phyloP scores from a whole-genome alignment of 2,888 invertebrate species.

The Tipula vernalis region DNA sequence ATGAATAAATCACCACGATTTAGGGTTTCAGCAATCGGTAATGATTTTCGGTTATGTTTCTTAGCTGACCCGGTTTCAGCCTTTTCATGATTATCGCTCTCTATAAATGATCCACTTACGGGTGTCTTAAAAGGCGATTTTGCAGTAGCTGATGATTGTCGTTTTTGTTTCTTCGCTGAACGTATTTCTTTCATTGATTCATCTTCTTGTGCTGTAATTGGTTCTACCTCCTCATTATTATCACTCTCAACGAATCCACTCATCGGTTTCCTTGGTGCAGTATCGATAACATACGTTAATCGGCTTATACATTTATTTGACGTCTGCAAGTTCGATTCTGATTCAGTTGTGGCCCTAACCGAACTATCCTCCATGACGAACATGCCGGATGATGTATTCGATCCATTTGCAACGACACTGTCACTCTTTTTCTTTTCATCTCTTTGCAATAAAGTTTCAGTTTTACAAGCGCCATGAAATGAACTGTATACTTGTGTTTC shows the following conservation, averaged over 20 bases:
- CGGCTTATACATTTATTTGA: not conserved
- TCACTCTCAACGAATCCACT: not conserved
- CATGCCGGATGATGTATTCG: not conserved
- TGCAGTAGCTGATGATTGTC: not conserved
- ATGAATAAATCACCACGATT: too few relatives aligned
- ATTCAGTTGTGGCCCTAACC: not conserved
- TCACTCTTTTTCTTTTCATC: not conserved
- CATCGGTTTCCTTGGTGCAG: not conserved
- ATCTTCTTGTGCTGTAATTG: not conserved
- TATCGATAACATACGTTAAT: not conserved
- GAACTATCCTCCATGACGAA: not conserved
- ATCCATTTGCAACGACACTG: not conserved
- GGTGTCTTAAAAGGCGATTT: not conserved
- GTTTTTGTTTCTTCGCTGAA: not conserved
- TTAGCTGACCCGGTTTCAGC: too few relatives aligned
- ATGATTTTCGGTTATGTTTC: too few relatives aligned
- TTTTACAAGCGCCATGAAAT: not conserved
- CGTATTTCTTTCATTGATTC: not conserved
- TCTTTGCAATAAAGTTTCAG: not conserved
- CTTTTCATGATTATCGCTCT: not conserved
- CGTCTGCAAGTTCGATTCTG: not conserved
- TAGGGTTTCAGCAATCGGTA: too few relatives aligned
- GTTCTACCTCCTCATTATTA: not conserved
- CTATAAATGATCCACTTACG: not conserved
- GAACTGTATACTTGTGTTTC: not conserved